A percentile compares a stretch with the other conserved stretches of the same genome.
Conservation (phyloP, 2,113 vertebrate genomes). For the Sisor rabdophorus region DNA sequence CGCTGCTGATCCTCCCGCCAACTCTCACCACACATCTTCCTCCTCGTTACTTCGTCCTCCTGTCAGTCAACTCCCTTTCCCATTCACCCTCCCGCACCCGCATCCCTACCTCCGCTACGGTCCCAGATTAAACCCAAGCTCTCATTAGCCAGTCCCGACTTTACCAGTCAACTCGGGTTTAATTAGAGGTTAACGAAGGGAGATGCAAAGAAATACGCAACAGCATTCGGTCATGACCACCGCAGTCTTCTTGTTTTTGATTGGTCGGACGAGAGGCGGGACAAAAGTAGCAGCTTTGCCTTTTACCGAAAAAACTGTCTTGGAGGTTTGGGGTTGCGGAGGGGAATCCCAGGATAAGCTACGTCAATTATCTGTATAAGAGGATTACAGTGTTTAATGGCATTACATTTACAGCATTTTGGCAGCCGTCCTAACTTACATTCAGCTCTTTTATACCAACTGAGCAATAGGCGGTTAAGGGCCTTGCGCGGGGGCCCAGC, state of each 20-base stretch:
- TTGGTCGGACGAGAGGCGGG: neutral
- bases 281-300: neutral
- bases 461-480: no score
- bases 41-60: neutral
- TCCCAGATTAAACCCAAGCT: conserved; percentile 10
- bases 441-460: no score
- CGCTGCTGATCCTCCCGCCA: conserved; percentile 5
- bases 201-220: conserved; percentile 12
- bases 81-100: neutral
- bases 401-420: no score
- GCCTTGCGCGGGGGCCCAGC: no score
- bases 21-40: neutral
- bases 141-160: conserved; percentile 13
- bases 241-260: neutral
- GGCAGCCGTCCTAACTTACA: no score
- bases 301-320: no score
- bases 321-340: no score
- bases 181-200: conserved; percentile 33
- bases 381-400: neutral
- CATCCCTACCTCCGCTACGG: neutral
- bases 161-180: neutral
- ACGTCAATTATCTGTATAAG: neutral
- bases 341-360: neutral
- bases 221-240: neutral
- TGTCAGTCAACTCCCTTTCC: conserved; percentile 18